A percentile compares a stretch with the other conserved stretches of the same genome.
Conservation (phyloP, 2,113 vertebrate genomes). For the Leucopsar rothschildi region DNA sequence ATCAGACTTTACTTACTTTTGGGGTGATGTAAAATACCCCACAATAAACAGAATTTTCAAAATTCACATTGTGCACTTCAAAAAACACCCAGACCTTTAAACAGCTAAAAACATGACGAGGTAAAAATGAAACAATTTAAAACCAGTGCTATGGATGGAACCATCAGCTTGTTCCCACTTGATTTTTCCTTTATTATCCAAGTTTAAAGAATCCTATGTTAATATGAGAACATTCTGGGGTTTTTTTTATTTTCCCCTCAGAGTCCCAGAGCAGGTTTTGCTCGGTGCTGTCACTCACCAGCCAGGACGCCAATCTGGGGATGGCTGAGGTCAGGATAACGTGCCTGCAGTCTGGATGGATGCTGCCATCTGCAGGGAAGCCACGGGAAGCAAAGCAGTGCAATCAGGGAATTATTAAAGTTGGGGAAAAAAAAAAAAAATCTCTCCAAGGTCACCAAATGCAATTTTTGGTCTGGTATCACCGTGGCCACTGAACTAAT, state of each 20-base stretch:
- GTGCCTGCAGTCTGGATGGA: constrained; percentile 84
- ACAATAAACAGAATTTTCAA: neutral
- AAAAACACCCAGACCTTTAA: neutral
- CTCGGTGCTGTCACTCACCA: constrained; percentile 77
- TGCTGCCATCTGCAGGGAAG: constrained; percentile 86
- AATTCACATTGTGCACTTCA: neutral
- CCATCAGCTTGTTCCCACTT: neutral
- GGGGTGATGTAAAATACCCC: neutral
- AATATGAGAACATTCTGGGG: fast-evolving
- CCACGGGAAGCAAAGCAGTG: neutral
- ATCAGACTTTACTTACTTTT: neutral
- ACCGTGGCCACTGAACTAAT: neutral
- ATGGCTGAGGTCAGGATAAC: constrained; percentile 83
- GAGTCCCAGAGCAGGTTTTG: fast-evolving
- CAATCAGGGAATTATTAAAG: neutral
- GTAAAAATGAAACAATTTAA: neutral
- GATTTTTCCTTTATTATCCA: neutral
- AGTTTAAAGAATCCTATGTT: neutral
- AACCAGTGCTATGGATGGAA: neutral
- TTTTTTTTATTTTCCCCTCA: neutral
- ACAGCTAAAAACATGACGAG: neutral
- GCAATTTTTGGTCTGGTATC: fast-evolving
- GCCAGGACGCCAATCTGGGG: constrained; percentile 87
- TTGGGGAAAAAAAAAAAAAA: neutral
- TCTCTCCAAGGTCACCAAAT: neutral